Conservation (phyloP, 2,113 vertebrate genomes). For the Pseudopipra pipra region DNA sequence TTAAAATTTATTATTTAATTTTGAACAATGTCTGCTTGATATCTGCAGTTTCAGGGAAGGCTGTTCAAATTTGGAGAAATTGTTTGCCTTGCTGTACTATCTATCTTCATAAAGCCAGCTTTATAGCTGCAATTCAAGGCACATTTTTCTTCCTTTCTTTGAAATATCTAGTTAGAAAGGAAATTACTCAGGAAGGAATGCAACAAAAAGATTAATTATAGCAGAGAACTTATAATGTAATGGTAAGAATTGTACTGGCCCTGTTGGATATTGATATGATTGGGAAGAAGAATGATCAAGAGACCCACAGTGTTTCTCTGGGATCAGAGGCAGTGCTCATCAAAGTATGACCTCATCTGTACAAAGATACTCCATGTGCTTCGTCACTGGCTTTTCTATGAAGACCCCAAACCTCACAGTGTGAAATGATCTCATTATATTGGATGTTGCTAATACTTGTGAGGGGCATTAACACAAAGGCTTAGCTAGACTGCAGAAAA, state of each 20-base stretch:
- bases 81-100: neutral
- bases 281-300: slow-evolving; percentile 11
- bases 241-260: slow-evolving; percentile 2
- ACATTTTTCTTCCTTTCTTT: slow-evolving; percentile 33
- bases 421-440: slow-evolving; percentile 9
- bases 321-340: slow-evolving; percentile 19
- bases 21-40: neutral
- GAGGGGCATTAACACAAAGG: slow-evolving; percentile 3
- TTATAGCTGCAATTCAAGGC: neutral
- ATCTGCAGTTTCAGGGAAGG: neutral
- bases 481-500: neutral
- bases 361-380: neutral
- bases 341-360: slow-evolving; percentile 23
- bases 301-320: neutral
- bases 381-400: neutral
- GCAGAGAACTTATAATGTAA: neutral
- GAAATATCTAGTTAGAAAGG: slow-evolving; percentile 41
- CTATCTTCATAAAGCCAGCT: slow-evolving; percentile 43
- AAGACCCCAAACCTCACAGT: neutral
- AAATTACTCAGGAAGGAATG: slow-evolving; percentile 23
- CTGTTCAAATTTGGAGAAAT: neutral
- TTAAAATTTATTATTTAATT: neutral
- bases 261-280: slow-evolving; percentile 44
- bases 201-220: slow-evolving; percentile 51
- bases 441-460: neutral